Base-by-base conservation (phyloP, 2,888 invertebrate species). In the Sphaerophoria rueppellii region DNA sequence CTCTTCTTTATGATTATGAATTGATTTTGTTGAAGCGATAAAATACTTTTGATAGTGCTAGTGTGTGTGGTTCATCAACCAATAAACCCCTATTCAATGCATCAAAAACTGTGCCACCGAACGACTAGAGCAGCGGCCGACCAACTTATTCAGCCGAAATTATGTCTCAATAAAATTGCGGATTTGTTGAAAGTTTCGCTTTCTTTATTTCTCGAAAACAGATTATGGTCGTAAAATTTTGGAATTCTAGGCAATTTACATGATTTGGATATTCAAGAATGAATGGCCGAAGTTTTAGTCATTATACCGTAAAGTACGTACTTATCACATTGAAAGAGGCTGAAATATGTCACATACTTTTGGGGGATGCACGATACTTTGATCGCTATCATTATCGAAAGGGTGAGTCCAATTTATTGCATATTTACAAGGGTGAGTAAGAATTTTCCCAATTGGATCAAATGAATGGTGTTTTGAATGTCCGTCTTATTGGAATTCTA, bases 1-100 rank as follows among this genome's bases (percentile, higher is more conserved):
- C 83, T 71, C 83, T 76, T 67, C 60, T 85, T 85, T 85, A 85
- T 80, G 75, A 85, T 85, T 85, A 76, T 69, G 81, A 81, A 81
- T 81, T 80, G 83, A 83, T 83, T 72, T 74, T 54, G 46, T 74
- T 32, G 61, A 76, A 85, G 60, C 76, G 67, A 76, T 83, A 73
- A 74, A 67, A 54, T 40, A 54, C 40, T 67, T 67, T 43, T 43
- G 54, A 24, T 54, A 24, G 40, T 54, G 4, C 16, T 37, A 6
- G 4, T 50, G 6, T 12, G 43, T 9, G 40, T 40, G 40, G 40
- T 6, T 40, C 40, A 40, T 40, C 4, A 35, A 14, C 35, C 52
- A 37, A n/a, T n/a, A n/a, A n/a, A 34, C 48, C 34, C 34, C 14
- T 2, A 2, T 24, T 24, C 24, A 1, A 43, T 43, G 43, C 12